Conservation (phyloP, 2,113 vertebrate genomes). For the Sardina pilchardus region DNA sequence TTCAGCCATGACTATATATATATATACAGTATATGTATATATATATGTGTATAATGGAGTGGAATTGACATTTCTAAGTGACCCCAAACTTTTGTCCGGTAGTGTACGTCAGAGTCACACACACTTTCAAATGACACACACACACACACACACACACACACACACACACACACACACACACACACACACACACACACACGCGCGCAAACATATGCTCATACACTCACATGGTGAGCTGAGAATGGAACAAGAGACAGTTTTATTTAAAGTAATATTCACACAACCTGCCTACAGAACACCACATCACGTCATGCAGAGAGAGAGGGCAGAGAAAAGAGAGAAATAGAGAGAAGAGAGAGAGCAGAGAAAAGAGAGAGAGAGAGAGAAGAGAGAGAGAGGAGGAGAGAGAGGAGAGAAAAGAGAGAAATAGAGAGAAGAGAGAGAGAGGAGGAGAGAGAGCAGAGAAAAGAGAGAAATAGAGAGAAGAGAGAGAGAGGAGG, state of each 20-base stretch:
- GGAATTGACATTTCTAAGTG: too few relatives aligned
- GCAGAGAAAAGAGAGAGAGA: background rate
- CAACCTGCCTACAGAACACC: background rate
- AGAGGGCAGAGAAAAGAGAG: background rate
- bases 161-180: background rate
- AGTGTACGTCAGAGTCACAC: too few relatives aligned
- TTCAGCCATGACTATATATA: too few relatives aligned
- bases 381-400: constrained; percentile 2
- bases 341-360: background rate
- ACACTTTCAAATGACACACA: too few relatives aligned
- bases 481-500: background rate
- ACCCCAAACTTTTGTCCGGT: too few relatives aligned
- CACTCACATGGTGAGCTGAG: background rate
- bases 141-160: background rate
- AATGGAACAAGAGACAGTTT: too few relatives aligned
- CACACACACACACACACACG: background rate
- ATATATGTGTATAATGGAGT: too few relatives aligned
- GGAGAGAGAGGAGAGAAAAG: background rate
- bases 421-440: background rate
- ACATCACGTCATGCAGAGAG: background rate
- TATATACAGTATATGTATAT: too few relatives aligned
- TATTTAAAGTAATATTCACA: too few relatives aligned
- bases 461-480: too few relatives aligned
- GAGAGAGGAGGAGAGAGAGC: background rate
- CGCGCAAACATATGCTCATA: background rate